Percentiles rank a stretch among this genome's conserved stretches.
phyloP scores from a whole-genome alignment of 2,888 invertebrate genomes.

The Agrilus mali region DNA sequence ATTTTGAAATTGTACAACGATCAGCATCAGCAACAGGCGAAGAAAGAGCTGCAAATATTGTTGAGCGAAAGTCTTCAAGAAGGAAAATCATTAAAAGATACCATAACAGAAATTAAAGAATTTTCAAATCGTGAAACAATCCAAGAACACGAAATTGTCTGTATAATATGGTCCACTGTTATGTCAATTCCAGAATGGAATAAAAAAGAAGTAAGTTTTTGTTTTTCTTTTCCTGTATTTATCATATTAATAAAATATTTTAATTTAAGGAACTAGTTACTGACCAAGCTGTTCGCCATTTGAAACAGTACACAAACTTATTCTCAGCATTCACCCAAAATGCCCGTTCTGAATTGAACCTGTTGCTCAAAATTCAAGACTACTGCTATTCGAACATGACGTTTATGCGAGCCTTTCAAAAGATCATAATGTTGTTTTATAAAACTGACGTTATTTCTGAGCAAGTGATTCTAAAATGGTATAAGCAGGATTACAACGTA shows the following conservation, averaged over 20 bases:
- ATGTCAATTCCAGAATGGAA: constrained; percentile 97
- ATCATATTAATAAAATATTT: constrained; percentile 8
- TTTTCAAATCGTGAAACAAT: constrained; percentile 72
- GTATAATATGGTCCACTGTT: constrained; percentile 74
- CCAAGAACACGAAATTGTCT: constrained; percentile 70
- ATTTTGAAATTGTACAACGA: constrained; percentile 63
- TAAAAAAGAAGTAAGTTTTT: constrained; percentile 63
- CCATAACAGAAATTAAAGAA: constrained; percentile 75
- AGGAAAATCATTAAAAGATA: constrained; percentile 74
- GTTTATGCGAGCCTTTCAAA: constrained; percentile 97
- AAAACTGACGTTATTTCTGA: constrained; percentile 92
- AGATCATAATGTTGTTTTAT: constrained; percentile 91
- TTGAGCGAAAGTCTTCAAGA: constrained; percentile 79
- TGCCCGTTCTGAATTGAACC: constrained; percentile 75
- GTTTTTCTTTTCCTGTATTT: background rate
- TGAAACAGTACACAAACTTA: constrained; percentile 74
- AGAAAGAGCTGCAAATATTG: constrained; percentile 60
- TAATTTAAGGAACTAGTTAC: constrained; percentile 64
- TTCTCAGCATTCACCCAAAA: constrained; percentile 79
- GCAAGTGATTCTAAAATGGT: constrained; percentile 93
- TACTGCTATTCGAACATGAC: constrained; percentile 99
- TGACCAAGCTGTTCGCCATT: constrained; percentile 87
- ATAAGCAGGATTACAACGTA: constrained; percentile 80
- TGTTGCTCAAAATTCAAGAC: constrained; percentile 89
- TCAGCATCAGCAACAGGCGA: constrained; percentile 73